phyloP scores from a whole-genome alignment of 2,113 vertebrate genomes.

The Barbus barbus region DNA sequence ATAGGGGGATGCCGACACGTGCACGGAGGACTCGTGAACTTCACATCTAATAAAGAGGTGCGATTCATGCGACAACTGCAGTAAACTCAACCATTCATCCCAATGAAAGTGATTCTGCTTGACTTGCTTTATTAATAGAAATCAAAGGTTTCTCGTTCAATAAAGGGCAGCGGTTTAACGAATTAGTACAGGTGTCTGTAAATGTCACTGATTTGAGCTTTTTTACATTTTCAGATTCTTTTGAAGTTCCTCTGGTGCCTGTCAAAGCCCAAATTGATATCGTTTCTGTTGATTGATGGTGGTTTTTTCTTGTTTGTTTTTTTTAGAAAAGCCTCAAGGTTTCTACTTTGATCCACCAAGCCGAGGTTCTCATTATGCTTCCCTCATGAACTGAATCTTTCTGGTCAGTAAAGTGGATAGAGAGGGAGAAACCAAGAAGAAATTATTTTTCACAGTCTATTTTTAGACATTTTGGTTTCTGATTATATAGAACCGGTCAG shows the following conservation, averaged over 20 bases:
- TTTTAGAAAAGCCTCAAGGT: conserved; percentile 11
- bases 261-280: conserved; percentile 17
- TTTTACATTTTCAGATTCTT: neutral
- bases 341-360: conserved; percentile 40
- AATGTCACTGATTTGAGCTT: conserved; percentile 47
- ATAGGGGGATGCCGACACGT: neutral
- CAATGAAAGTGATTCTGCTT: conserved; percentile 14
- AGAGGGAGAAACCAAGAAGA: neutral
- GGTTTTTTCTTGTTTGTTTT: conserved; percentile 1
- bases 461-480: conserved; percentile 8
- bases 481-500: conserved; percentile 8
- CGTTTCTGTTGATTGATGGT: conserved; percentile 28
- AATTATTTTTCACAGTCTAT: neutral
- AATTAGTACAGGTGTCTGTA: conserved; percentile 38
- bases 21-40: neutral
- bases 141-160: conserved; percentile 44
- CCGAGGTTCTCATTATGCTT: conserved; percentile 37
- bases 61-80: conserved; percentile 15
- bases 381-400: conserved; percentile 5
- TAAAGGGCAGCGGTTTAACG: conserved; percentile 45
- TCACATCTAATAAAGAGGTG: conserved; percentile 27
- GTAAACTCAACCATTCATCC: conserved; percentile 22
- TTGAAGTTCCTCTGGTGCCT: conserved; percentile 30
- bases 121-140: conserved; percentile 45
- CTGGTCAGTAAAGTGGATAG: conserved; percentile 12